These are phyloP conservation scores for Eumeta japonica DNA, from an alignment of 1,140 invertebrate species.

Conservation along the genomic window DNA sequence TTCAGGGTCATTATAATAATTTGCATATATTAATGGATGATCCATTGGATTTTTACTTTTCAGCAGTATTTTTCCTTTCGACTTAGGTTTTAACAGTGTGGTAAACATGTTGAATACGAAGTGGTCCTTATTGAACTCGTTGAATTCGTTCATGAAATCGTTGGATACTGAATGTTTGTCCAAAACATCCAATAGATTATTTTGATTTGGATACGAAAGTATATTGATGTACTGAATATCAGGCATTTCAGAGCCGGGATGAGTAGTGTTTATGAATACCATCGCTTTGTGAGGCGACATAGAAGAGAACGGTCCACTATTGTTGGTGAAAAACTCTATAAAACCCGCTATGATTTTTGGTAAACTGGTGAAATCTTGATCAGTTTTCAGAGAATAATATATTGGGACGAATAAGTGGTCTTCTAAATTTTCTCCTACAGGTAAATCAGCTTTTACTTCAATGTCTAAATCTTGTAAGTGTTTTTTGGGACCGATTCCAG, in stretches of 20 bases:
- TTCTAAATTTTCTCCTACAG: conserved; percentile 66
- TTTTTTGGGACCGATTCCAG: conserved; percentile 70
- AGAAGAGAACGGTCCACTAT: conserved; percentile 17
- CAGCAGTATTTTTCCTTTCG: conserved; percentile 60
- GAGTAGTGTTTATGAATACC: conserved; percentile 25
- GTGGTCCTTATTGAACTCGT: conserved; percentile 31
- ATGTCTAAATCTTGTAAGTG: conserved; percentile 66
- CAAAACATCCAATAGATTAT: conserved; percentile 20
- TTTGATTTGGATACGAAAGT: conserved; percentile 14
- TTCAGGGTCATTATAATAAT: conserved; percentile 62
- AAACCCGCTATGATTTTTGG: conserved; percentile 11
- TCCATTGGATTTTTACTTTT: conserved; percentile 59
- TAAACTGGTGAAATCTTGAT: conserved; percentile 11
- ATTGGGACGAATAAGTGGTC: conserved; percentile 59
- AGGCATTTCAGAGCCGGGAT: conserved; percentile 16
- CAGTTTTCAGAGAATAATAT: conserved; percentile 16
- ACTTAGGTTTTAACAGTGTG: conserved; percentile 59
- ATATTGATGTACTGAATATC: conserved; percentile 29
- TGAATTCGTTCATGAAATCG: conserved; percentile 17
- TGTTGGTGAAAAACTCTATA: conserved; percentile 15
- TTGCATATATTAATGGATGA: conserved; percentile 66
- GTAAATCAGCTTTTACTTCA: conserved; percentile 57
- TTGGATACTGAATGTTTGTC: conserved; percentile 17
- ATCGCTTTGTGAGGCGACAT: conserved; percentile 19
- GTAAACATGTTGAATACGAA: conserved; percentile 37